A percentile compares a stretch with the other conserved stretches of the same genome.
phyloP scores from a whole-genome alignment of 2,888 invertebrate genomes.

The Helobdella robusta region DNA sequence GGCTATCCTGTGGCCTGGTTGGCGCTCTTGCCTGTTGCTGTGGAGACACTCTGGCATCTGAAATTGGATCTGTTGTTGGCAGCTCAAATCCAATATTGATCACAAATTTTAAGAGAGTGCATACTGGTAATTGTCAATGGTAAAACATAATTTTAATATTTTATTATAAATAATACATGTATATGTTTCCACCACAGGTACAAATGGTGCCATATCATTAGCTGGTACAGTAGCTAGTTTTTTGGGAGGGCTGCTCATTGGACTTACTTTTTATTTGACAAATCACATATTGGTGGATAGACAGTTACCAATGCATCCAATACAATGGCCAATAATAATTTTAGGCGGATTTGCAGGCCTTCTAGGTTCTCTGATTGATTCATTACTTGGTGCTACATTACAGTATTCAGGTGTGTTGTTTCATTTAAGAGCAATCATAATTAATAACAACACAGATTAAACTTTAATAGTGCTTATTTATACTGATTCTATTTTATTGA shows the following conservation, averaged over 20 bases:
- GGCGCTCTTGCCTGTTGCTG: slow-evolving; percentile 70
- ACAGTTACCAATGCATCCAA: slow-evolving; percentile 37
- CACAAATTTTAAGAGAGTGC: slow-evolving; percentile 65
- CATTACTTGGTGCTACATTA: slow-evolving; percentile 70
- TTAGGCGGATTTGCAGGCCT: slow-evolving; percentile 67
- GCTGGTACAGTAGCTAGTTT: slow-evolving; percentile 55
- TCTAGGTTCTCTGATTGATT: slow-evolving; percentile 71
- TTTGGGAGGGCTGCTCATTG: slow-evolving; percentile 64
- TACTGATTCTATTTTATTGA: no score
- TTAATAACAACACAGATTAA: no score
- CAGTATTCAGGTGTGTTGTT: slow-evolving; percentile 66
- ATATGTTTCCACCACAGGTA: slow-evolving; percentile 56
- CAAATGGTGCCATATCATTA: slow-evolving; percentile 73
- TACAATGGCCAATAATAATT: slow-evolving; percentile 69
- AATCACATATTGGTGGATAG: slow-evolving; percentile 53
- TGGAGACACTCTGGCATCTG: slow-evolving; percentile 85
- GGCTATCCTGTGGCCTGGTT: slow-evolving; percentile 69
- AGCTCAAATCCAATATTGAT: slow-evolving; percentile 63
- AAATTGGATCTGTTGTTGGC: slow-evolving; percentile 68
- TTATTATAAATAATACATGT: background rate
- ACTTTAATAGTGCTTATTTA: no score
- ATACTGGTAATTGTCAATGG: slow-evolving; percentile 54
- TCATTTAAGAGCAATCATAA: no score
- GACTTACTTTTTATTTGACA: slow-evolving; percentile 63
- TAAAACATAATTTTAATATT: background rate